Percentiles rank a stretch among this genome's conserved stretches.
These are phyloP conservation scores for Cirrhinus molitorella DNA, from an alignment of 2,797 vertebrate species.

Conservation along the genomic window DNA sequence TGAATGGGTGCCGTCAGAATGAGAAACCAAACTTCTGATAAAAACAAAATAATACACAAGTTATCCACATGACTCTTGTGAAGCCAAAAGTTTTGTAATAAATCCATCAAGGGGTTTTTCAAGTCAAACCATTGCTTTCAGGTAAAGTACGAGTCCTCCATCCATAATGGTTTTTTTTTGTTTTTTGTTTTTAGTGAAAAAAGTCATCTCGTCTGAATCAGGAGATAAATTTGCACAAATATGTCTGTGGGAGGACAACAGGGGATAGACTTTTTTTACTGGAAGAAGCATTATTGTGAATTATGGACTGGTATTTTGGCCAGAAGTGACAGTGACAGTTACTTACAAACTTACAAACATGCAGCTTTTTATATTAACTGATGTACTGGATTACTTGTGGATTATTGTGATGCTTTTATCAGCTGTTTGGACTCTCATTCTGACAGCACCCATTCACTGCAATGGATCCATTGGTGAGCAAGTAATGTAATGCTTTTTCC, in stretches of 20 bases:
- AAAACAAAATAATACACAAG: neutral
- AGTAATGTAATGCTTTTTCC: neutral
- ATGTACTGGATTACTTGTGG: neutral
- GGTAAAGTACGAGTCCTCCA: neutral
- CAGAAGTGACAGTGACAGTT: neutral
- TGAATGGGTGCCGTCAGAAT: neutral
- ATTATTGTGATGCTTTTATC: neutral
- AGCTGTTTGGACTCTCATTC: neutral
- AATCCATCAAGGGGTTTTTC: neutral
- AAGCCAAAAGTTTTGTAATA: neutral
- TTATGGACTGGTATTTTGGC: neutral
- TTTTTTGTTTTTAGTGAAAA: neutral
- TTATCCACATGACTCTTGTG: neutral
- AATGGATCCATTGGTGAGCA: neutral
- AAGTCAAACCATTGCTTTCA: neutral
- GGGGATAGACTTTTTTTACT: neutral
- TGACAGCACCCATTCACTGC: neutral
- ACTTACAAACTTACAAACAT: neutral
- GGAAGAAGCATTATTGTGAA: neutral
- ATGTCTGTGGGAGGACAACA: neutral
- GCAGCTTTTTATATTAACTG: neutral
- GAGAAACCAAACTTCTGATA: neutral
- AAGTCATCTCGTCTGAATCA: neutral
- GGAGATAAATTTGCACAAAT: neutral
- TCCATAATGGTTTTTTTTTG: neutral